A percentile compares a stretch with the other conserved stretches of the same genome.
Conservation (phyloP, 2,888 invertebrate genomes). For the Fissipunctia ypsillon region DNA sequence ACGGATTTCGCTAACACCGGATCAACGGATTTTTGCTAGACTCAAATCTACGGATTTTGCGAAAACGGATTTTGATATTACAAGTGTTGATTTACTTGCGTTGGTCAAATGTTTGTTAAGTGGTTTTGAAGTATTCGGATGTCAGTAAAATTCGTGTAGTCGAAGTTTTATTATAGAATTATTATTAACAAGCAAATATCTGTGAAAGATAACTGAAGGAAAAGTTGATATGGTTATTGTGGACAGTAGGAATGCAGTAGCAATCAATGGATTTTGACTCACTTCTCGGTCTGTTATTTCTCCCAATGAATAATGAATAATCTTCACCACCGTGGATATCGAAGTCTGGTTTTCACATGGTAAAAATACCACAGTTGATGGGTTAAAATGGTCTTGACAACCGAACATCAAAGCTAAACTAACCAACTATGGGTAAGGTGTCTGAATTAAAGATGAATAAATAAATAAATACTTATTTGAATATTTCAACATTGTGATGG, state of each 20-base stretch:
- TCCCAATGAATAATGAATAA: background rate
- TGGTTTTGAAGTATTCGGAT: background rate
- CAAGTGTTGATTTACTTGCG: background rate
- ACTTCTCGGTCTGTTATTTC: background rate
- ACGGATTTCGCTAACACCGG: conserved; percentile 25
- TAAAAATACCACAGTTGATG: too few relatives aligned
- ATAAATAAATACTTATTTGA: background rate
- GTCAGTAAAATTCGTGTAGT: conserved; percentile 24
- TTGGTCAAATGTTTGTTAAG: background rate
- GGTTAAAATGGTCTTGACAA: background rate
- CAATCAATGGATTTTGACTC: background rate
- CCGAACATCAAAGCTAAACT: background rate
- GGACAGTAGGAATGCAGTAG: background rate
- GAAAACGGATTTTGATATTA: conserved; percentile 6
- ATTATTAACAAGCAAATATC: conserved; percentile 26
- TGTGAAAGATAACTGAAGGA: conserved; percentile 5
- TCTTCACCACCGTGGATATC: background rate
- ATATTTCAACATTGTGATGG: background rate
- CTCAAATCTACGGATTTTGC: too few relatives aligned
- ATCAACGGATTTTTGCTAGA: background rate
- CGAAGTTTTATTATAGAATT: conserved; percentile 27
- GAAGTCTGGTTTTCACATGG: background rate
- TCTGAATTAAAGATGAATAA: too few relatives aligned
- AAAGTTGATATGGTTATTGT: conserved; percentile 17
- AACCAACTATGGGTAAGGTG: too few relatives aligned